Percentiles rank a stretch among this genome's conserved stretches.
These are phyloP conservation scores for Ictalurus punctatus DNA, from an alignment of 2,113 vertebrate species.

Conservation along the genomic window DNA sequence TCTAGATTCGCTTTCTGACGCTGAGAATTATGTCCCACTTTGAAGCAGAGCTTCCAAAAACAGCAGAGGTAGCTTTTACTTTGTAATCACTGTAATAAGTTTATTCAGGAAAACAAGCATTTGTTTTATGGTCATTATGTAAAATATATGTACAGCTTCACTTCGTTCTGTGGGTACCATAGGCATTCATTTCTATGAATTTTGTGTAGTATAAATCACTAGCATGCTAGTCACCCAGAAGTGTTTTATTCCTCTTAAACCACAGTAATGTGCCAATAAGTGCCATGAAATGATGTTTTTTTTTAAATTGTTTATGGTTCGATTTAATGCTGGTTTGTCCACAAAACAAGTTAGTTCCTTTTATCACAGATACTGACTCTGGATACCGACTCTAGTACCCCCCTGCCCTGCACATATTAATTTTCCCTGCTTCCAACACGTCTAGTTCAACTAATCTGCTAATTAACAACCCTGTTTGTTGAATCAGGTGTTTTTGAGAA, in stretches of 20 bases:
- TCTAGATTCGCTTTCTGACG: conserved; percentile 87
- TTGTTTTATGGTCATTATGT: background rate
- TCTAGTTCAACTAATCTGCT: background rate
- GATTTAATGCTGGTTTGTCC: background rate
- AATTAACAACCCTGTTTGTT: background rate
- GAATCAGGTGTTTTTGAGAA: background rate
- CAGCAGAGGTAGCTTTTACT: conserved; percentile 76
- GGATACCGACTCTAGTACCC: background rate
- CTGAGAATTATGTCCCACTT: conserved; percentile 91
- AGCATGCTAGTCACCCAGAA: background rate
- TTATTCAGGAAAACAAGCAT: background rate
- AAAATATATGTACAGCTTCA: background rate
- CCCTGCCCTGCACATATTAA: background rate
- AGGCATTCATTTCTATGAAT: background rate
- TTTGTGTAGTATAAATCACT: background rate
- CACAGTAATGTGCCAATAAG: background rate
- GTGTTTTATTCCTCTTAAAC: background rate
- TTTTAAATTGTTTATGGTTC: background rate
- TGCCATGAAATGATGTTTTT: background rate
- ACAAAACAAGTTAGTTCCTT: background rate
- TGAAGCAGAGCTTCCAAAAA: conserved; percentile 71
- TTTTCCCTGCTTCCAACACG: background rate
- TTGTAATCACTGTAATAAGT: background rate
- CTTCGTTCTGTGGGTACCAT: background rate
- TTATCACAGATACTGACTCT: background rate